These are phyloP conservation scores for Grallaria varia DNA, from an alignment of 2,113 vertebrate species.

Conservation along the genomic window DNA sequence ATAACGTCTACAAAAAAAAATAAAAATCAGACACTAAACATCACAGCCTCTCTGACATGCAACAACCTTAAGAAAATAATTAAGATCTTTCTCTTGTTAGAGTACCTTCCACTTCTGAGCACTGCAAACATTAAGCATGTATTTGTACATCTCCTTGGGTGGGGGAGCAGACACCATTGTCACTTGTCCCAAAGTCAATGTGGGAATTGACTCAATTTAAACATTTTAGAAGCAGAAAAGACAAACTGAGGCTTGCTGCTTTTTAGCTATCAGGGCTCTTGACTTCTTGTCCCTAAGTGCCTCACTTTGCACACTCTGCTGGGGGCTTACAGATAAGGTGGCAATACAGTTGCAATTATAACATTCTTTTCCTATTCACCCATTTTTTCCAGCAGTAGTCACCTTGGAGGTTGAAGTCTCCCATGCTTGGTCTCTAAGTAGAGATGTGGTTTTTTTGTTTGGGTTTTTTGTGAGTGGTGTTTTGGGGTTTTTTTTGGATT, in stretches of 20 bases:
- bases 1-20: not conserved
- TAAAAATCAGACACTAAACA: not conserved
- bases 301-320: conserved; percentile 45
- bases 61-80: not conserved
- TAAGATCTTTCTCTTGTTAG: not conserved
- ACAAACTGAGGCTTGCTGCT: not conserved
- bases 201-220: not conserved
- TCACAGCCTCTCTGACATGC: not conserved
- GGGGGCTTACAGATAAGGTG: conserved; percentile 40
- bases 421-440: not conserved
- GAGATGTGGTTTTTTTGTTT: not conserved
- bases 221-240: not conserved
- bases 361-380: conserved; percentile 17
- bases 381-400: not conserved
- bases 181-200: not conserved
- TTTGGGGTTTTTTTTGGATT: not conserved
- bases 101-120: not conserved
- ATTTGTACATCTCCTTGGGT: not conserved
- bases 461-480: not conserved
- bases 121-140: not conserved
- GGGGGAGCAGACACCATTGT: not conserved
- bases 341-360: not conserved
- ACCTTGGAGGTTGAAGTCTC: not conserved
- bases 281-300: conserved; percentile 8
- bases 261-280: not conserved